A percentile compares a stretch with the other conserved stretches of the same genome.
phyloP scores from a whole-genome alignment of 2,888 invertebrate species.

The Biston betularia region DNA sequence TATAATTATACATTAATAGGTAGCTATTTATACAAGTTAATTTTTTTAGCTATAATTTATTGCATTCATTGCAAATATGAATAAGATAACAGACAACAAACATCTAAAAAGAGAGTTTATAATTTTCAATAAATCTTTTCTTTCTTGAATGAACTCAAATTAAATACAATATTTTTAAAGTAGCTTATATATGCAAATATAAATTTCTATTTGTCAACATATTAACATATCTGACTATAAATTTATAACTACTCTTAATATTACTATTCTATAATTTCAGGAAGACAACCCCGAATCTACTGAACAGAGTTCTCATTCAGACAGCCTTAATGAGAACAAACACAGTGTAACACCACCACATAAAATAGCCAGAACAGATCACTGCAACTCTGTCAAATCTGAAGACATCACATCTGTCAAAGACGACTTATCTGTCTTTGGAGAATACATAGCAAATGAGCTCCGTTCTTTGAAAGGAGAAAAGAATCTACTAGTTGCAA shows the following conservation, averaged over 20 bases:
- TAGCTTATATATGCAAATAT: no score
- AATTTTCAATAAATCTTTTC: no score
- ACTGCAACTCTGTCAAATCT: constrained; percentile 55
- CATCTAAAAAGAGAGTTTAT: no score
- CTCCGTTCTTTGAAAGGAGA: constrained; percentile 84
- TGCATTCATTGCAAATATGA: no score
- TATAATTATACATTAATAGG: no score
- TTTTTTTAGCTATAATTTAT: no score
- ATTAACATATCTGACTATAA: no score
- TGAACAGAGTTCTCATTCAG: constrained; percentile 54
- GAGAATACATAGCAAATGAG: constrained; percentile 87
- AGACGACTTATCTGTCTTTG: constrained; percentile 86
- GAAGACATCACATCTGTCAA: constrained; percentile 62
- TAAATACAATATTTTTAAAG: no score
- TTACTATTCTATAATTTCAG: constrained; percentile 58
- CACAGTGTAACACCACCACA: constrained; percentile 63
- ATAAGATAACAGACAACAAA: no score
- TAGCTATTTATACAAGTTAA: no score
- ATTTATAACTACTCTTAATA: not conserved
- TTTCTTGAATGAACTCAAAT: no score
- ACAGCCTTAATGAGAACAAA: constrained; percentile 62
- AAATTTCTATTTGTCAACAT: no score
- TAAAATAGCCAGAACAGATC: constrained; percentile 65
- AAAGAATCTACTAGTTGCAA: constrained; percentile 83
- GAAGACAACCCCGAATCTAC: constrained; percentile 61